These are phyloP conservation scores for Dynastes maya DNA, from an alignment of 2,888 invertebrate species.

Conservation along the genomic window DNA sequence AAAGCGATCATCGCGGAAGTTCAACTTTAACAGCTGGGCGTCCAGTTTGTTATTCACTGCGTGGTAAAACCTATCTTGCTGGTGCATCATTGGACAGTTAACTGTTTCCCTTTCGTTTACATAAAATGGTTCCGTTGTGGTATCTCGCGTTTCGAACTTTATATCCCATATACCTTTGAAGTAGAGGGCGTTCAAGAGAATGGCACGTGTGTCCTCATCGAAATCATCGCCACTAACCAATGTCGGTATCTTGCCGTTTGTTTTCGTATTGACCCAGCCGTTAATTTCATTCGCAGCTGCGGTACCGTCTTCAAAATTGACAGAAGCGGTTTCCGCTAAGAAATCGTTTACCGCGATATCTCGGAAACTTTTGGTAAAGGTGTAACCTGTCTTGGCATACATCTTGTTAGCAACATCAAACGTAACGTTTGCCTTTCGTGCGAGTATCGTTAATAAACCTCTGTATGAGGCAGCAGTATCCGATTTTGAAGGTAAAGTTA, in stretches of 20 bases:
- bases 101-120: constrained; percentile 72
- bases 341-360: constrained; percentile 76
- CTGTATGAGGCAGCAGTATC: not conserved
- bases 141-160: constrained; percentile 76
- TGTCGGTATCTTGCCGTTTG: constrained; percentile 86
- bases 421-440: not conserved
- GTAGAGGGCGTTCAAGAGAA: constrained; percentile 88
- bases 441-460: not conserved
- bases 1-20: constrained; percentile 79
- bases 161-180: constrained; percentile 86
- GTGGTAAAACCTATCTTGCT: constrained; percentile 72
- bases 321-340: constrained; percentile 75
- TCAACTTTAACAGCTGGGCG: constrained; percentile 79
- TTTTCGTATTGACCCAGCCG: constrained; percentile 84
- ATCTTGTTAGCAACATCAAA: constrained; percentile 37
- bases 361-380: constrained; percentile 73
- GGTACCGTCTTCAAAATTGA: constrained; percentile 75
- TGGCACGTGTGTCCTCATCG: constrained; percentile 74
- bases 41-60: constrained; percentile 72
- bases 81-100: constrained; percentile 82
- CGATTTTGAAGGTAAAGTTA: not conserved
- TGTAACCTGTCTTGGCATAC: constrained; percentile 74
- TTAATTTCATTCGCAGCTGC: constrained; percentile 79
- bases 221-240: constrained; percentile 78
- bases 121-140: constrained; percentile 78